Percentiles rank a stretch among this genome's conserved stretches.
Evolutionary conservation across 2,113 vertebrate genomes (phyloP).

Genomic region (Phoxinus phoxinus): DNA sequence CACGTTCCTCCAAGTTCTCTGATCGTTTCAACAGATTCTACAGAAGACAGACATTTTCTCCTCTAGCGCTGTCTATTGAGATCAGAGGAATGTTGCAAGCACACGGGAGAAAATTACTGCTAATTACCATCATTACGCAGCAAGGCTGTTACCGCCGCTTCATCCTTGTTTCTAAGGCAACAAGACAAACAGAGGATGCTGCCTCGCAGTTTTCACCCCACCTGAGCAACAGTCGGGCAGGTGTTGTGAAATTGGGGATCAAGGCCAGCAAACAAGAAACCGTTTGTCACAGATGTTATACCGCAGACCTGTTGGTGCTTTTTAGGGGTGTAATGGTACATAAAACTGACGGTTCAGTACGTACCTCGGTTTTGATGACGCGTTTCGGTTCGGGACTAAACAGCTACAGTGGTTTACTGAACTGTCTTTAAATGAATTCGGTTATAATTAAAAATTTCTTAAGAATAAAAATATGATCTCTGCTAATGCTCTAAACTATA

Average conservation of each 20-base stretch:
- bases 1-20: neutral
- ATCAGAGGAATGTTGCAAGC: constrained; percentile 7
- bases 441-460: no score
- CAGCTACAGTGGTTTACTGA: no score
- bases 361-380: no score
- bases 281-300: constrained; percentile 7
- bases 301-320: neutral
- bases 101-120: constrained; percentile 52
- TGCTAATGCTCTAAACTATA: no score
- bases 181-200: neutral
- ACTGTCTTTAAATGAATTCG: no score
- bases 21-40: neutral
- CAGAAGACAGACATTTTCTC: constrained; percentile 34
- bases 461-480: no score
- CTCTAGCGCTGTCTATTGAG: constrained; percentile 15
- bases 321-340: neutral
- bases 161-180: constrained; percentile 52
- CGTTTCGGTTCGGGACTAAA: no score
- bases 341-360: no score
- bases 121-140: constrained; percentile 69
- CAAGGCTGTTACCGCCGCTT: constrained; percentile 63
- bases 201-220: constrained; percentile 3
- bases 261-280: constrained; percentile 1
- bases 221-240: constrained; percentile 19
- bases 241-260: constrained; percentile 12